Evolutionary conservation across 2,113 vertebrate genomes (phyloP).

Genomic region (Ptilonorhynchus violaceus): DNA sequence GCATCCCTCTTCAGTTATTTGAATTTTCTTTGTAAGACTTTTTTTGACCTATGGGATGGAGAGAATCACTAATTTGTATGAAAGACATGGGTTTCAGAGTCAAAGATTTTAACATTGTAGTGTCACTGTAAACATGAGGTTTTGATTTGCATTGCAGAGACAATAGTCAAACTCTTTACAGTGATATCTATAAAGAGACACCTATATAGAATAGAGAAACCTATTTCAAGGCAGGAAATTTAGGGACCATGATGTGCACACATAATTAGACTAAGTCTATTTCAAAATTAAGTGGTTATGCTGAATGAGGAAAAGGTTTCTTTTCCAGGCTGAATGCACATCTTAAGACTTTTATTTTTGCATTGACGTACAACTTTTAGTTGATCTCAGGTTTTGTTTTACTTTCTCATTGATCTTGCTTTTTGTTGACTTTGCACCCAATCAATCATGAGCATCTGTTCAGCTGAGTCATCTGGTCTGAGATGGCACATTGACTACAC

Average conservation of each 20-base stretch:
- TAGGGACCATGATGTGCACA: too few species aligned
- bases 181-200: not conserved
- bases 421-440: not conserved
- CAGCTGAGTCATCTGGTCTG: not conserved
- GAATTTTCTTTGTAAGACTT: not conserved
- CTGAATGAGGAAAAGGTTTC: not conserved
- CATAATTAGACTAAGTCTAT: not conserved
- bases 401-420: not conserved
- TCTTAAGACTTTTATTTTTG: not conserved
- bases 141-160: not conserved
- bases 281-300: not conserved
- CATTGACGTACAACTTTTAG: not conserved
- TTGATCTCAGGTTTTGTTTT: not conserved
- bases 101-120: not conserved
- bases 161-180: not conserved
- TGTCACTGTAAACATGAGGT: not conserved
- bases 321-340: not conserved
- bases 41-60: not conserved
- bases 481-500: not conserved
- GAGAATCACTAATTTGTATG: not conserved
- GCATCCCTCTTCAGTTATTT: not conserved
- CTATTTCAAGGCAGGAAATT: not conserved
- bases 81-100: not conserved
- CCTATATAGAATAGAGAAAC: not conserved
- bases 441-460: not conserved